Evolutionary conservation across 1,140 invertebrate genomes (phyloP), one percentile per base, ranked within the genome.

Genomic region (Bombus superbus): DNA sequence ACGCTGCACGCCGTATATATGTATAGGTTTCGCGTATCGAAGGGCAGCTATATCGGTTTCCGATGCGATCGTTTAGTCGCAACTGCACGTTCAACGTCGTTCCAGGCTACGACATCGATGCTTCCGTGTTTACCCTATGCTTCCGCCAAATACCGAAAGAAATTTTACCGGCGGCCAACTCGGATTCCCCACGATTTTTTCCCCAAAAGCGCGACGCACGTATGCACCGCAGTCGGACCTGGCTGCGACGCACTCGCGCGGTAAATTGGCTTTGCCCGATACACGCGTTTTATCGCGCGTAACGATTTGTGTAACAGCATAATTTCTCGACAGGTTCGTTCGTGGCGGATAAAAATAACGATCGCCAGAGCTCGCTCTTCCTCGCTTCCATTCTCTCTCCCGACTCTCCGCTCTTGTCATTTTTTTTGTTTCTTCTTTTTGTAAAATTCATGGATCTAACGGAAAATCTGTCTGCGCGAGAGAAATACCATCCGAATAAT

Each of bases 331-430:
- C 40, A 38, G 38, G 28, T 66, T 74, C 32, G 28, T 72, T 35
- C 22, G 3, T 40, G 32, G 64, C 32, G 57, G 62, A 78, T 64
- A 73, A 78, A 83, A 83, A 76, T 88, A 87, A 73, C 76, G 85
- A 81, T 79, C 57, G 11, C 32, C 35, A 44, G 9, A n/a, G 0
- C 9, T 11, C 47, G 47, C 47, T 53, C 47, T 22, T 53, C 18
- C 6, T 6, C 47, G 47, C 11, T 18, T 18, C 22, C 5, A 5
- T 9, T 22, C 28, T 44, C 69, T 28, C 10, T 32, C 8, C 2
- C 11, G 1, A n/a, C 4, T 3, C 5, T 5, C 47, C 47, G 18
- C 47, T 22, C 10, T 32, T 66, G 9, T 3, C 44, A 1, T 32
- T 32, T 32, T 1, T 32, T 32, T 32, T 32, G 32, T 32, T 32